Conservation (phyloP, 2,797 vertebrate genomes). For the Myotis planiceps region DNA sequence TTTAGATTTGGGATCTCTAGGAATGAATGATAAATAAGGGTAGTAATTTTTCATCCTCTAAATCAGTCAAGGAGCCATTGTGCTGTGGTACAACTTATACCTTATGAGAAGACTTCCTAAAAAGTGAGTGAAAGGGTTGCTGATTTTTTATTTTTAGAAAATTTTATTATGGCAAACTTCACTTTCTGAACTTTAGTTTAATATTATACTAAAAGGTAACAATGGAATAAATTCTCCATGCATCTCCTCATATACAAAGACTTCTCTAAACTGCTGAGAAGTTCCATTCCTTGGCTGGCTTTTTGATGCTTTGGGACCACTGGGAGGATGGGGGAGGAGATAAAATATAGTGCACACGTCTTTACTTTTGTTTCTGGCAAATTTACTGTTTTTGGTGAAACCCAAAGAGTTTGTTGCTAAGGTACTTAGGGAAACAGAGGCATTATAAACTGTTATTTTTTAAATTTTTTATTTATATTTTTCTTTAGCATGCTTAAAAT, state of each 20-base stretch:
- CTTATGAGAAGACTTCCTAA: background rate
- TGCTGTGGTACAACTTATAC: background rate
- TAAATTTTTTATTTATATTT: background rate
- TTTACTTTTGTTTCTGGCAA: conserved; percentile 5
- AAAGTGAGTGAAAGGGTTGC: background rate
- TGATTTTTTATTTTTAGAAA: background rate
- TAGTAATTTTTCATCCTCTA: background rate
- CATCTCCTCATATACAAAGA: background rate
- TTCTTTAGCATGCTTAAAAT: background rate
- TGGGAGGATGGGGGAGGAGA: background rate
- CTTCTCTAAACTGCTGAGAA: background rate
- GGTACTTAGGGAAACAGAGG: background rate
- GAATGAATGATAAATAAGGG: background rate
- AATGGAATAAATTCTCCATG: background rate
- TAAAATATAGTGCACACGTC: background rate
- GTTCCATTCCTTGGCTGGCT: background rate
- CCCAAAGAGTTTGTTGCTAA: background rate
- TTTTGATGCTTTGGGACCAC: conserved; percentile 24
- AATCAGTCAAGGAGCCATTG: background rate
- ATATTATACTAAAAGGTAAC: background rate
- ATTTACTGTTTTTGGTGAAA: conserved; percentile 5
- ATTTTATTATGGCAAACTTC: background rate
- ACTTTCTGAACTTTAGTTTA: conserved; percentile 21
- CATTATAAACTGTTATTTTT: background rate
- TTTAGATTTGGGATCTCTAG: background rate